A percentile compares a stretch with the other conserved stretches of the same genome.
Conservation (phyloP, 2,797 vertebrate species). For the Clarias platycephalus region DNA sequence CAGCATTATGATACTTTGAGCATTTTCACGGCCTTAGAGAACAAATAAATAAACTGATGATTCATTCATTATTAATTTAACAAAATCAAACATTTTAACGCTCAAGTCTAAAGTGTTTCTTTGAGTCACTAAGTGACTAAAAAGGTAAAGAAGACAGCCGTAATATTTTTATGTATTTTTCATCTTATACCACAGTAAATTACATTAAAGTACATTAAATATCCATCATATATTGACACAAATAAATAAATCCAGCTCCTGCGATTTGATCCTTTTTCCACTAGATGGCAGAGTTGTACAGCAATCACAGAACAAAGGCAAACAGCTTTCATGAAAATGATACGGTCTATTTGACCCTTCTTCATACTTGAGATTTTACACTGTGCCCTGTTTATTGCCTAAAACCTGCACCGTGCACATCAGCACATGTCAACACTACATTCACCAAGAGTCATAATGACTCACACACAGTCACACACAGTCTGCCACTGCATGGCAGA, state of each 20-base stretch:
- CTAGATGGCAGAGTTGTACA: slow-evolving; percentile 57
- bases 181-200: neutral
- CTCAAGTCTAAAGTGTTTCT: neutral
- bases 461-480: slow-evolving; percentile 5
- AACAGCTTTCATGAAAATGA: slow-evolving; percentile 10
- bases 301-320: slow-evolving; percentile 15
- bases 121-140: too few relatives aligned
- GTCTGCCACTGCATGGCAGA: neutral
- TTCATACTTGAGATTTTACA: neutral
- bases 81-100: neutral
- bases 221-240: neutral
- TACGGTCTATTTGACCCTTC: neutral
- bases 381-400: neutral
- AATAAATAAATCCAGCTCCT: neutral
- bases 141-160: neutral
- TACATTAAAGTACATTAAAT: neutral
- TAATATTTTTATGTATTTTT: neutral
- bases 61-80: neutral
- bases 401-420: neutral
- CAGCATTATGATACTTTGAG: neutral
- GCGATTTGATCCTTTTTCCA: slow-evolving; percentile 15
- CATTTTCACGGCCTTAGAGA: neutral
- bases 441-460: neutral
- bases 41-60: neutral
- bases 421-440: neutral